A percentile compares a stretch with the other conserved stretches of the same genome.
Conservation (phyloP, 2,888 invertebrate genomes). For the Orthosia incerta region DNA sequence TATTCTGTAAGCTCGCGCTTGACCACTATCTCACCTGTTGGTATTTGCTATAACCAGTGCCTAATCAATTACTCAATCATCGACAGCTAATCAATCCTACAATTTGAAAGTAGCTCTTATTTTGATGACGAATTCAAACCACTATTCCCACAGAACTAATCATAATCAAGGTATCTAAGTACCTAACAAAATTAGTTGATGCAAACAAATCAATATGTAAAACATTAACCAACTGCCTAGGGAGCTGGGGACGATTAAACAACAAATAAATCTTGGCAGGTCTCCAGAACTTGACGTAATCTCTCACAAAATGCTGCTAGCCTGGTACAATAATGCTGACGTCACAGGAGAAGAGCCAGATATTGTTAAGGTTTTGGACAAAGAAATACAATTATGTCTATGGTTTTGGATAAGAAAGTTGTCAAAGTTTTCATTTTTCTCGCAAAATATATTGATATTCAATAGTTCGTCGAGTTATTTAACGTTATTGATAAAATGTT, state of each 20-base stretch:
- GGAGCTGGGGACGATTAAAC: constrained; percentile 6
- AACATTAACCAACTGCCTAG: constrained; percentile 20
- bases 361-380: background rate
- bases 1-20: too few relatives aligned
- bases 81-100: too few relatives aligned
- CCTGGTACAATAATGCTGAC: constrained; percentile 20
- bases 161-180: background rate
- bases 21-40: too few relatives aligned
- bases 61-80: too few relatives aligned
- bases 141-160: background rate
- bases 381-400: too few relatives aligned
- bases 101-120: background rate
- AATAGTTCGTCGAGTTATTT: too few relatives aligned
- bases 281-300: constrained; percentile 23
- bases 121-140: background rate
- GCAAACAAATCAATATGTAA: constrained; percentile 5
- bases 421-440: too few relatives aligned
- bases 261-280: constrained; percentile 43
- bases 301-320: constrained; percentile 13
- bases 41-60: too few relatives aligned
- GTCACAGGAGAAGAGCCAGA: constrained; percentile 1
- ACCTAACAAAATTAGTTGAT: background rate
- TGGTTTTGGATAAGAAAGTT: too few relatives aligned
- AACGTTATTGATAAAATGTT: too few relatives aligned
- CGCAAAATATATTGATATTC: too few relatives aligned